Evolutionary conservation across 2,797 vertebrate genomes (phyloP).

Genomic region (Rhinophrynus dorsalis): DNA sequence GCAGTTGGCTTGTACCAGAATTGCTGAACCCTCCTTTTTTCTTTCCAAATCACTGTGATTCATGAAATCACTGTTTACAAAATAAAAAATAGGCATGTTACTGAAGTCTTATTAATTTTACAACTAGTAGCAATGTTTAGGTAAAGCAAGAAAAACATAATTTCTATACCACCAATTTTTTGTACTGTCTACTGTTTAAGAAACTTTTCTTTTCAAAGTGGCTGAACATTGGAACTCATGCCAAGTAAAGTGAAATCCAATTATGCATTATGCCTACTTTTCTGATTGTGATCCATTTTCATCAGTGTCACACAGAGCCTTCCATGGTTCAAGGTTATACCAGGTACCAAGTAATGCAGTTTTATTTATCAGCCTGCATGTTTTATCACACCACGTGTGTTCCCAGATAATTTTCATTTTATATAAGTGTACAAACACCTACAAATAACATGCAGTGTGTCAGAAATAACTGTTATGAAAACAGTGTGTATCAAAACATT

Average conservation of each 20-base stretch:
- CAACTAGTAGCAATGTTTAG: too few relatives aligned
- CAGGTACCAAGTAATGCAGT: constrained; percentile 41
- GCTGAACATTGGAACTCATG: constrained; percentile 32
- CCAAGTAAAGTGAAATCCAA: constrained; percentile 41
- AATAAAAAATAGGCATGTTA: too few relatives aligned
- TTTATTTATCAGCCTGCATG: constrained; percentile 38
- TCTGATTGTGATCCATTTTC: constrained; percentile 42
- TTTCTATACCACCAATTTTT: too few relatives aligned
- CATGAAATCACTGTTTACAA: too few relatives aligned
- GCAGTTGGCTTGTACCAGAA: too few relatives aligned
- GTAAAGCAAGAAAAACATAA: too few relatives aligned
- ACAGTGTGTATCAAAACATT: background rate
- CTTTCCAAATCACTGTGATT: too few relatives aligned
- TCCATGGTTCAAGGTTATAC: constrained; percentile 31
- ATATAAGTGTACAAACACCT: constrained; percentile 30
- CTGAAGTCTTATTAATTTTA: too few relatives aligned
- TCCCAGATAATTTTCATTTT: constrained; percentile 35
- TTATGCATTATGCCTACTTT: constrained; percentile 41
- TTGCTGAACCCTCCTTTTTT: too few relatives aligned
- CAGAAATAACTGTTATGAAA: background rate
- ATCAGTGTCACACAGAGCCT: constrained; percentile 39
- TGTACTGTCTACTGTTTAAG: background rate
- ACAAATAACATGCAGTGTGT: constrained; percentile 6
- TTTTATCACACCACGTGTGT: constrained; percentile 39
- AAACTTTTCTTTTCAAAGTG: constrained; percentile 28